phyloP scores from a whole-genome alignment of 2,113 vertebrate genomes.

The Arizona elegans region DNA sequence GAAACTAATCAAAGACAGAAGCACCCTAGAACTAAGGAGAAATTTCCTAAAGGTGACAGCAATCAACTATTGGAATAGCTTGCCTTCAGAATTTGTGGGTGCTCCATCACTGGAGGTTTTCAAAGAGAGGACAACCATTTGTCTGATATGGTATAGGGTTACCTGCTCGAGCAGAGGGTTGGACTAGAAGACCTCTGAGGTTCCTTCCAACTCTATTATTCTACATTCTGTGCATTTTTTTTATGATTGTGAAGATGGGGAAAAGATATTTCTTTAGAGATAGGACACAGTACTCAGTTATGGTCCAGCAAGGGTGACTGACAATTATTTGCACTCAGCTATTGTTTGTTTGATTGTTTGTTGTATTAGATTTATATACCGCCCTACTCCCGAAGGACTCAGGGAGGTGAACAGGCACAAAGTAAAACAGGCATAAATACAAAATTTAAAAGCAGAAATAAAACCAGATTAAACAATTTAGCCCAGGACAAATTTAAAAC shows the following conservation, averaged over 20 bases:
- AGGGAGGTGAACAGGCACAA: no score
- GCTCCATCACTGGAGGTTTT: background rate
- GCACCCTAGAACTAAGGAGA: no score
- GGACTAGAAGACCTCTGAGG: background rate
- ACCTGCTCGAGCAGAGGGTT: background rate
- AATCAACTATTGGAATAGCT: no score
- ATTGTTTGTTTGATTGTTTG: no score
- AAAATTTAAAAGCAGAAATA: no score
- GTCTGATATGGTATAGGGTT: background rate
- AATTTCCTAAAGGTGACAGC: no score
- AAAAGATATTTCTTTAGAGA: background rate
- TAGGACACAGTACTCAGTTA: background rate
- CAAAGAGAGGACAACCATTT: background rate
- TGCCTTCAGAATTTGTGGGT: no score
- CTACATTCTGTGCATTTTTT: background rate
- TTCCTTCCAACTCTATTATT: background rate
- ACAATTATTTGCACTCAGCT: background rate
- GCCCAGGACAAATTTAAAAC: no score
- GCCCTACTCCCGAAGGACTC: no score
- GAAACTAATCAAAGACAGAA: background rate
- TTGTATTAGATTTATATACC: no score
- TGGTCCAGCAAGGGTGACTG: background rate
- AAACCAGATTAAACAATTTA: no score
- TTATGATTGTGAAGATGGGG: background rate
- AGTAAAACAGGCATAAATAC: no score